Conservation (phyloP, 2,888 invertebrate species). For the Trichogramma dendrolimi region DNA sequence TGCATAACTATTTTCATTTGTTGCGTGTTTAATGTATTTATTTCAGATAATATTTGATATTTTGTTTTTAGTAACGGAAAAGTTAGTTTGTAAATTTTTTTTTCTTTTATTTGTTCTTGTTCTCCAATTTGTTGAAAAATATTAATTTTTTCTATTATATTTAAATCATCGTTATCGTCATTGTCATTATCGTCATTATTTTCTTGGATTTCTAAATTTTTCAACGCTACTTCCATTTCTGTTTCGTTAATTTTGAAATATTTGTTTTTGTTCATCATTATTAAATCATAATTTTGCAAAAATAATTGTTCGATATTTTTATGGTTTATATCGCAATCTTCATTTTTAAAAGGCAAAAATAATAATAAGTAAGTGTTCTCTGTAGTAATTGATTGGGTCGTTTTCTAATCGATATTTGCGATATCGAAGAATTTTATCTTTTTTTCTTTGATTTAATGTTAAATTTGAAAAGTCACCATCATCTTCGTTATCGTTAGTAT, state of each 20-base stretch:
- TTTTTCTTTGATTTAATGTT: too few species aligned
- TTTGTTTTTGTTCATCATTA: neutral
- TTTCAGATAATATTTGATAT: constrained; percentile 5
- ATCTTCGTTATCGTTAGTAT: too few species aligned
- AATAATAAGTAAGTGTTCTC: too few species aligned
- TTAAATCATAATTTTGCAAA: neutral
- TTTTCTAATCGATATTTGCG: too few species aligned
- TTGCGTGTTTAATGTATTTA: neutral
- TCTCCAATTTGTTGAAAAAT: neutral
- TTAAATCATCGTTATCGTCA: neutral
- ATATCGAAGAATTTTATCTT: too few species aligned
- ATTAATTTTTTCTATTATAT: neutral
- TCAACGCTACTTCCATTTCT: neutral
- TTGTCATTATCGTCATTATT: neutral
- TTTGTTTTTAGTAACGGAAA: neutral
- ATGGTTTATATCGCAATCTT: too few species aligned
- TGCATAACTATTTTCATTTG: constrained; percentile 13
- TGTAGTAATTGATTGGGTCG: too few species aligned
- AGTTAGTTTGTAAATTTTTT: too few species aligned
- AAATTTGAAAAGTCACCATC: too few species aligned
- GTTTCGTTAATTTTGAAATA: neutral
- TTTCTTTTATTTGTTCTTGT: neutral
- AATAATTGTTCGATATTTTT: neutral
- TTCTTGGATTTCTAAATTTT: neutral
- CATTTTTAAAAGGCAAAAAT: too few species aligned